Evolutionary conservation across 2,113 vertebrate genomes (phyloP).

Genomic region (Vimba vimba): DNA sequence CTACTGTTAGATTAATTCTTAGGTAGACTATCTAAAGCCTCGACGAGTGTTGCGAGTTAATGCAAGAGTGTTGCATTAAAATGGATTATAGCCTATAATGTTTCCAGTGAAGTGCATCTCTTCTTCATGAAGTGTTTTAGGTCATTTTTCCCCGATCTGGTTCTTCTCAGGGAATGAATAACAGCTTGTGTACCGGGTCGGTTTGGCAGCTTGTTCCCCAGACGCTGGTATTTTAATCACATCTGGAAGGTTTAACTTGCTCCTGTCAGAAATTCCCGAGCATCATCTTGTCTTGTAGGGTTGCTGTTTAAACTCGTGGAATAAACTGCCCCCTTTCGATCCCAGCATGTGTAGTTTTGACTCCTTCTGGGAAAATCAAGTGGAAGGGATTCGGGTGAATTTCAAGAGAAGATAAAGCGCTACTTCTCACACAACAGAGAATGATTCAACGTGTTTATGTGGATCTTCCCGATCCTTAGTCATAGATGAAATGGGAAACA

Average conservation of each 20-base stretch:
- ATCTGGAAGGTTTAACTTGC: background rate
- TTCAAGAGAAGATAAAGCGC: background rate
- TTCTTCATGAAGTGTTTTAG: background rate
- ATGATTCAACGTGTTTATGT: background rate
- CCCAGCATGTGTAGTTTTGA: constrained; percentile 1
- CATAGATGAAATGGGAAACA: background rate
- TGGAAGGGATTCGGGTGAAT: background rate
- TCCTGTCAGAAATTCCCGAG: background rate
- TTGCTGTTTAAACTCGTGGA: background rate
- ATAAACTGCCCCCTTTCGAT: constrained; percentile 10
- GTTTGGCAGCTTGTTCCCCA: background rate
- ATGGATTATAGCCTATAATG: background rate
- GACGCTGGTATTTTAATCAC: constrained; percentile 14
- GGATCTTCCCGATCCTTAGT: background rate
- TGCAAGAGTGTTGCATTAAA: too few relatives aligned
- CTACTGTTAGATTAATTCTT: too few relatives aligned
- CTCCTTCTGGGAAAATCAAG: background rate
- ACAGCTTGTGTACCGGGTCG: background rate
- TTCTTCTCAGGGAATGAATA: background rate
- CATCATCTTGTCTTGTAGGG: background rate
- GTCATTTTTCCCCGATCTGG: background rate
- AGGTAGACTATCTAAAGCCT: too few relatives aligned
- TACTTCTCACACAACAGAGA: background rate
- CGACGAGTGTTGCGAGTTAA: too few relatives aligned
- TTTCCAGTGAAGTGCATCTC: background rate